Evolutionary conservation across 1,140 invertebrate species (phyloP), one percentile per base, ranked within the genome.

Genomic region (Panagrolaimus sp.): DNA sequence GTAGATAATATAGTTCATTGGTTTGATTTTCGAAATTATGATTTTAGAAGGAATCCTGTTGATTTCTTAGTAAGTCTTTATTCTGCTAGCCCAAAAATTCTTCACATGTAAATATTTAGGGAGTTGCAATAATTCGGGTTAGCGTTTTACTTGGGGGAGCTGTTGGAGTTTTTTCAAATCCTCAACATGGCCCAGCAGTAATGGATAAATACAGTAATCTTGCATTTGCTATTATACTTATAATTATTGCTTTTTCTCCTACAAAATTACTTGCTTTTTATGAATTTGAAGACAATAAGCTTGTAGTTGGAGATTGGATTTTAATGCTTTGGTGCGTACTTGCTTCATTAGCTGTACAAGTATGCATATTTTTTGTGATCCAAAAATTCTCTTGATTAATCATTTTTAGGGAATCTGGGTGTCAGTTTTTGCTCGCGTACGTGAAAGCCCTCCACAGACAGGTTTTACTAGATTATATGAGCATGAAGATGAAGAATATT

Each of bases 201-300:
- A 74, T 77, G 44, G 68, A 72, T 44, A 76, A 75, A 31, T 65
- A 66, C 63, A 78, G 75, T 23, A 80, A 80, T 65, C 25, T 76
- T 20, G 65, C 70, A 7, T 78, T 78, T 46, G 74, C 76, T 14
- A 66, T 69, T 7, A 31, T 48, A 5, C 45, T 69, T n/a, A 13
- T 75, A 11, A 72, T 76, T 31, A 70, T 78, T 48, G 80, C 80
- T 5, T 81, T 80, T 16, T 80, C 79, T 1, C 80, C 80, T 5
- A 74, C 80, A 5, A 82, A 82, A 76, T 61, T 82, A 1, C 75
- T 82, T 0, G 79, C 80, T 20, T 79, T 82, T 48, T 74, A 74
- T 44, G 80, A 82, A 65, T 77, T 82, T 61, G 57, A 80, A 16
- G 70, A 76, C 44, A 48, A 80, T 8, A 51, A 62, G 45, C 64